Evolutionary conservation across 2,888 invertebrate species (phyloP), one percentile per base, ranked within the genome.

Genomic region (Sarcophaga caerulescens): DNA sequence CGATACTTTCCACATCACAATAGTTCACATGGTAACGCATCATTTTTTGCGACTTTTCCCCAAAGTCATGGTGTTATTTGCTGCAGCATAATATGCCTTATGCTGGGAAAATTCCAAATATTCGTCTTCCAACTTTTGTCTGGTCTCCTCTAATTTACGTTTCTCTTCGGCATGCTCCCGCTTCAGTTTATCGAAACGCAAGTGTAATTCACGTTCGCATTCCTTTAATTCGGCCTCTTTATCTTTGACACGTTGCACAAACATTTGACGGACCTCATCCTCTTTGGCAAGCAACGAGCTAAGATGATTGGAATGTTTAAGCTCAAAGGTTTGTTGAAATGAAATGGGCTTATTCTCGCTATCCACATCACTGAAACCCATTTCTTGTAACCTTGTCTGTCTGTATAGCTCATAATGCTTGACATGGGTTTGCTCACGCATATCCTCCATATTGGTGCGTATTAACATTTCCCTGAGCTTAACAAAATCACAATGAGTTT

Each of bases 401-500:
- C 99, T 95, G 94, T 99, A 99, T 76, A 98, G 94, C 94, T 99
- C 99, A 94, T 99, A 99, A 94, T 99, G 99, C 1, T 96, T 95
- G 88, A 96, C 95, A 93, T 99, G 99, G 14, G 99, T 99, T 93
- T 98, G 97, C 93, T 99, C 99, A 85, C 99, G 95, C 96, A 99
- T 97, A 93, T 99, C 99, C 94, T 99, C 99, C 98, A 99, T 99
- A 94, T 99, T 99, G 35, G 99, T 99, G 89, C 99, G 95, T 90
- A 99, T 97, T 90, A 99, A 93, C 98, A 99, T 99, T 94, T 99
- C 99, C 77, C 99, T 96, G 84, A 99, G 95, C 94, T 99, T 99
- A 83, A 99, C 98, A 94, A 99, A 99, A 94, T 99, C 99, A 93
- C 99, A 99, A 94, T 99, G 99, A 10, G 96, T 96, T 94, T 99